phyloP scores from a whole-genome alignment of 2,888 invertebrate species.

The Parthenolecanium corni region DNA sequence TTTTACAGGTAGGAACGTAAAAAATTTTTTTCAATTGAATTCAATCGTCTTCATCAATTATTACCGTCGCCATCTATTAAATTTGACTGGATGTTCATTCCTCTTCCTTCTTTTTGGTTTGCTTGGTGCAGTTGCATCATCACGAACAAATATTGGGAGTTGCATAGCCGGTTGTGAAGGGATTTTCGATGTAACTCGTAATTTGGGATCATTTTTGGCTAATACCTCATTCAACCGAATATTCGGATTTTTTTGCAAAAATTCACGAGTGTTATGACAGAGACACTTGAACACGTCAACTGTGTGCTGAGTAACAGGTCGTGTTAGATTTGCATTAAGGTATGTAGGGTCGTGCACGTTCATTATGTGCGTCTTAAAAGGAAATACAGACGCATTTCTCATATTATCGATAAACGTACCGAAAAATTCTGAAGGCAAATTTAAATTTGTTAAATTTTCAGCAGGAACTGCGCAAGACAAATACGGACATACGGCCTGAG shows the following conservation, averaged over 20 bases:
- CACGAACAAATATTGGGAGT: no score
- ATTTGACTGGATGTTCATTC: no score
- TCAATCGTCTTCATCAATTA: no score
- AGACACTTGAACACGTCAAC: neutral
- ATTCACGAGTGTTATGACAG: neutral
- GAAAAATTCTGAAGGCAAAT: neutral
- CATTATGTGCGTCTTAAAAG: neutral
- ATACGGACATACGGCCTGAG: slow-evolving; percentile 1
- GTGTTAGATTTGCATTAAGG: neutral
- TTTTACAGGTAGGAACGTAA: no score
- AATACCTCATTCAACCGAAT: no score
- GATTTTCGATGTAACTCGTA: no score
- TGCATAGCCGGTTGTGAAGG: no score
- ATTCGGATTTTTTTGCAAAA: neutral
- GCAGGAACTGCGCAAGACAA: neutral
- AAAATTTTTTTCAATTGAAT: no score
- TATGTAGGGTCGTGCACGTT: slow-evolving; percentile 12
- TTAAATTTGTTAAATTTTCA: neutral
- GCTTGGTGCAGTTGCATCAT: no score
- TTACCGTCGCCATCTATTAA: no score
- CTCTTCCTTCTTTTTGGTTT: no score
- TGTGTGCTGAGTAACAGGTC: neutral
- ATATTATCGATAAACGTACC: neutral
- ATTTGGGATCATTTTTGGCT: no score
- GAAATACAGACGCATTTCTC: neutral